phyloP scores from a whole-genome alignment of 2,797 vertebrate genomes.

The Myripristis murdjan region DNA sequence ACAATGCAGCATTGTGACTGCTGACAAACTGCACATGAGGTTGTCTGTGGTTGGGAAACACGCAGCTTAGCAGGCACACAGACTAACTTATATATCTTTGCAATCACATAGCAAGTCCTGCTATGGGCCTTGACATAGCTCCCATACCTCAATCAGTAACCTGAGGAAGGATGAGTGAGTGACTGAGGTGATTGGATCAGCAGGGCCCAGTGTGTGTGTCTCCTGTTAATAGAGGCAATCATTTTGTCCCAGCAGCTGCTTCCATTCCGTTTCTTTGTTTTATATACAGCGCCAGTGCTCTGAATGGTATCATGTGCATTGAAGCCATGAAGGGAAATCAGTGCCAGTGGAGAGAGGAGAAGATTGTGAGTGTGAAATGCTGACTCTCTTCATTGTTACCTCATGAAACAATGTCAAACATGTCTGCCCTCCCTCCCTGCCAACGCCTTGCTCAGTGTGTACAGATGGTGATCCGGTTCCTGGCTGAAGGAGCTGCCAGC shows the following conservation, averaged over 20 bases:
- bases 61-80: no score
- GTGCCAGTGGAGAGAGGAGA: slow-evolving; percentile 7
- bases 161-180: slow-evolving; percentile 1
- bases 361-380: slow-evolving; percentile 30
- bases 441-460: slow-evolving; percentile 71
- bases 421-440: slow-evolving; percentile 16
- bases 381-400: slow-evolving; percentile 40
- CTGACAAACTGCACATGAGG: not conserved
- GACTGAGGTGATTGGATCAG: slow-evolving; percentile 13
- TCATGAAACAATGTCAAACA: slow-evolving; percentile 9
- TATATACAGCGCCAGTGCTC: not conserved
- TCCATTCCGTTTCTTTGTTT: not conserved
- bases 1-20: slow-evolving; percentile 22
- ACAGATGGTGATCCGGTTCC: slow-evolving; percentile 79
- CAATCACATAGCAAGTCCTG: not conserved
- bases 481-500: slow-evolving; percentile 87
- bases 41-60: slow-evolving; percentile 16
- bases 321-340: not conserved
- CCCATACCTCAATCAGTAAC: not conserved
- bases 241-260: slow-evolving; percentile 20
- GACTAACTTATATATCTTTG: not conserved
- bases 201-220: not conserved
- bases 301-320: slow-evolving; percentile 5
- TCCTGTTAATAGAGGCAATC: not conserved
- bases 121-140: not conserved